Base-by-base conservation (phyloP, 2,888 invertebrate species). In the Argynnis bischoffii region DNA sequence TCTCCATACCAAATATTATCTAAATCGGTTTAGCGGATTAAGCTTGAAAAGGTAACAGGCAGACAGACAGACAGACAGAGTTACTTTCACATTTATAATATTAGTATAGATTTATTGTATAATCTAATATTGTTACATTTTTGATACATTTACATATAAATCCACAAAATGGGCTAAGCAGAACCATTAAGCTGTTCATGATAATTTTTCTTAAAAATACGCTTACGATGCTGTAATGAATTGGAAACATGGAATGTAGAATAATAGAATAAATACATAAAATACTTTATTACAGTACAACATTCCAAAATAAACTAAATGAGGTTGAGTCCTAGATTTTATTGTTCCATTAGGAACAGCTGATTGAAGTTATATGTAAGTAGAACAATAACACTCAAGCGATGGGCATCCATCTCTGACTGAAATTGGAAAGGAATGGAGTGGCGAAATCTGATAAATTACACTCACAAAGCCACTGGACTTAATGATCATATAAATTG, bases 391-490 rank as follows among this genome's bases (percentile, higher is more conserved):
- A 54, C 47, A 66, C 26, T 59, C 18, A 54, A 64, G 53, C 21
- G 21, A 41, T 55, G 41, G 47, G 41, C 48, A 66, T 66, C 66
- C 54, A 66, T 66, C 66, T 61, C 61, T 61, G 61, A 55, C 55
- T 61, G 51, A 15, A 61, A 61, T 61, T 53, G 61, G 61, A 69
- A 64, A 64, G 55, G 55, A 47, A 59, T 59, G 48, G 59, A 64
- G 64, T 64, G 64, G 47, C 64, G 55, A 55, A 64, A 64, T 61
- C 61, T 61, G 61, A 61, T 61, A 61, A 61, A 61, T 61, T 51
- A 53, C 51, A 51, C 61, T 61, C 48, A 48, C 59, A 59, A 59
- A 59, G 59, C 35, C 61, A 18, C 8, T 16, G 51, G 51, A 53
- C 61, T 61, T 61, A 61, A 61, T 61, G 61, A 61, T 61, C 51